Evolutionary conservation across 2,888 invertebrate species (phyloP).

Genomic region (Ctena decussata): DNA sequence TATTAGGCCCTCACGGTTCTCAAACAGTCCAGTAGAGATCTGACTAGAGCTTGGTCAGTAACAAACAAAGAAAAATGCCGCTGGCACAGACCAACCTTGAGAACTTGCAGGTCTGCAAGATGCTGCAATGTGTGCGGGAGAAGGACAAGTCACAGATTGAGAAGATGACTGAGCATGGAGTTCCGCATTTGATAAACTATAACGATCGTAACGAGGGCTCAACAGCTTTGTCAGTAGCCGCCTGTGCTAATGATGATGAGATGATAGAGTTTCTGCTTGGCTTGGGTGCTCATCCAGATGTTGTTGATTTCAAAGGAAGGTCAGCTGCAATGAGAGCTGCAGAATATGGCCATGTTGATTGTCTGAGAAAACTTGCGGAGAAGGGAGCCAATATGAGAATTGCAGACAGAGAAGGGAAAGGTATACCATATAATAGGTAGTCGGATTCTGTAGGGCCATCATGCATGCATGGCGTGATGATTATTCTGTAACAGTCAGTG

Average conservation of each 20-base stretch:
- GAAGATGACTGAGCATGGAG: constrained; percentile 85
- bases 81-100: constrained; percentile 85
- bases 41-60: too few species aligned
- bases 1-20: too few species aligned
- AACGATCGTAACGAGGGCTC: constrained; percentile 85
- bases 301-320: constrained; percentile 85
- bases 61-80: constrained; percentile 77
- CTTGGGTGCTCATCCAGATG: constrained; percentile 87
- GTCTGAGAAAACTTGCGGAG: constrained; percentile 83
- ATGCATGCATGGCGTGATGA: too few species aligned
- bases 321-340: constrained; percentile 87
- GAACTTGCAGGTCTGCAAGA: constrained; percentile 86
- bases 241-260: constrained; percentile 85
- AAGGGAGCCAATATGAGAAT: constrained; percentile 85
- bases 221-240: constrained; percentile 86
- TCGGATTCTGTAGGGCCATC: too few species aligned
- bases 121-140: constrained; percentile 86
- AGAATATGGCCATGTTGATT: constrained; percentile 86
- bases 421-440: constrained; percentile 61
- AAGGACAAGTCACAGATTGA: constrained; percentile 84
- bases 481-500: too few species aligned
- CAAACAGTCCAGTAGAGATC: too few species aligned
- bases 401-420: constrained; percentile 86
- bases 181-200: constrained; percentile 86
- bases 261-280: constrained; percentile 85